Conservation (phyloP, 2,888 invertebrate genomes). For the Podabrus alpinus region DNA sequence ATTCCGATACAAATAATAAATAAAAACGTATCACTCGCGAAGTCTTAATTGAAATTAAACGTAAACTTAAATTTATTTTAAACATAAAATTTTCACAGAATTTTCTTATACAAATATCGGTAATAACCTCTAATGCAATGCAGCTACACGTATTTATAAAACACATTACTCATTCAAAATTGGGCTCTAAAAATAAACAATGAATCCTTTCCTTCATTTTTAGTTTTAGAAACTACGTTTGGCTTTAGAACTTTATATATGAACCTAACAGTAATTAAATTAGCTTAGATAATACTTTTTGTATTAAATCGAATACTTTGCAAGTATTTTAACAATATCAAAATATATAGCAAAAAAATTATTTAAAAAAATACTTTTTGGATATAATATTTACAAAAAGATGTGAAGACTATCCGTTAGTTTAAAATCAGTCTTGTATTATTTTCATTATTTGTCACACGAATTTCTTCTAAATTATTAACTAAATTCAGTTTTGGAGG, state of each 20-base stretch:
- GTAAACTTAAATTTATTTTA: background rate
- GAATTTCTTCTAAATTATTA: slow-evolving; percentile 21
- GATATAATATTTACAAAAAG: slow-evolving; percentile 46
- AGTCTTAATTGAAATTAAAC: background rate
- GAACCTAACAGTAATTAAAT: background rate
- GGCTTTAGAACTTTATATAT: background rate
- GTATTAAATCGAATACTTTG: background rate
- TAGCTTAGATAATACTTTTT: background rate
- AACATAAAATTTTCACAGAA: background rate
- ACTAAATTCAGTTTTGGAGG: slow-evolving; percentile 56
- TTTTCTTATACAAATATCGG: background rate
- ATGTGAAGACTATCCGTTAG: slow-evolving; percentile 46
- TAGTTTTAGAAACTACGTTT: background rate
- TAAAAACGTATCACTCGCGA: background rate
- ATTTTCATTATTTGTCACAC: slow-evolving; percentile 32
- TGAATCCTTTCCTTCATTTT: background rate
- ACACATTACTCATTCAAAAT: background rate
- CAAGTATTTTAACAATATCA: slow-evolving; percentile 18
- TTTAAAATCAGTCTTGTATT: slow-evolving; percentile 46
- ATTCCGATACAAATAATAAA: background rate
- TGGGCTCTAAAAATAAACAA: background rate
- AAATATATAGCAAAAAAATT: slow-evolving; percentile 13
- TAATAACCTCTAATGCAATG: background rate
- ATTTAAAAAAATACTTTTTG: slow-evolving; percentile 26
- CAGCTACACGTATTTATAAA: background rate